These are phyloP conservation scores for Pristionchus mayeri DNA, from an alignment of 2,888 invertebrate species.

Conservation along the genomic window DNA sequence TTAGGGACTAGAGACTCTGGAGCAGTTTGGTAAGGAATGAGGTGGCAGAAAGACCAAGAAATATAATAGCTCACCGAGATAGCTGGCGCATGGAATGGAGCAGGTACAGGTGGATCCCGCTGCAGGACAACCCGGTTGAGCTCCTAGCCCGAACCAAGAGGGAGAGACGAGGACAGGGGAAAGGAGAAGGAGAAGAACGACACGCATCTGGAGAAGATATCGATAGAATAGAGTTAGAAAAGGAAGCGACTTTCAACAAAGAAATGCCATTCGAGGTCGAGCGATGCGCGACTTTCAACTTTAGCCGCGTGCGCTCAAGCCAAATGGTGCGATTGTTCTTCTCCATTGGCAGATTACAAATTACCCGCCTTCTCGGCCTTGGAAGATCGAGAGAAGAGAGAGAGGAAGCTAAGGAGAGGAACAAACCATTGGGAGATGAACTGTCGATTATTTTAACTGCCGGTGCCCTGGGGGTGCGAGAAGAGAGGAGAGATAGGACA, in stretches of 20 bases:
- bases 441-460: slow-evolving; percentile 26
- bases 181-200: neutral
- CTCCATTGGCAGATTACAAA: slow-evolving; percentile 24
- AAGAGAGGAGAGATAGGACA: neutral
- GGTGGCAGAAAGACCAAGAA: too few relatives aligned
- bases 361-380: slow-evolving; percentile 22
- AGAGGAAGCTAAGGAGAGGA: too few relatives aligned
- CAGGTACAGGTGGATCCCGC: slow-evolving; percentile 41
- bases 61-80: slow-evolving; percentile 34
- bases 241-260: neutral
- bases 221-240: neutral
- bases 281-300: neutral
- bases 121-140: slow-evolving; percentile 25
- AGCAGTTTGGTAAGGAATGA: too few relatives aligned
- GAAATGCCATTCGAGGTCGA: neutral
- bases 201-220: neutral
- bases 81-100: slow-evolving; percentile 47
- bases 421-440: neutral
- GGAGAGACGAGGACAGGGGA: neutral
- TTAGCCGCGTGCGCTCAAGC: neutral
- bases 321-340: slow-evolving; percentile 11
- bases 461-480: neutral
- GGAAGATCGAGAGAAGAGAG: slow-evolving; percentile 16
- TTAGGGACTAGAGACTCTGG: too few relatives aligned
- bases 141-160: slow-evolving; percentile 23